phyloP scores from a whole-genome alignment of 2,888 invertebrate genomes.

The Atrina japonica region DNA sequence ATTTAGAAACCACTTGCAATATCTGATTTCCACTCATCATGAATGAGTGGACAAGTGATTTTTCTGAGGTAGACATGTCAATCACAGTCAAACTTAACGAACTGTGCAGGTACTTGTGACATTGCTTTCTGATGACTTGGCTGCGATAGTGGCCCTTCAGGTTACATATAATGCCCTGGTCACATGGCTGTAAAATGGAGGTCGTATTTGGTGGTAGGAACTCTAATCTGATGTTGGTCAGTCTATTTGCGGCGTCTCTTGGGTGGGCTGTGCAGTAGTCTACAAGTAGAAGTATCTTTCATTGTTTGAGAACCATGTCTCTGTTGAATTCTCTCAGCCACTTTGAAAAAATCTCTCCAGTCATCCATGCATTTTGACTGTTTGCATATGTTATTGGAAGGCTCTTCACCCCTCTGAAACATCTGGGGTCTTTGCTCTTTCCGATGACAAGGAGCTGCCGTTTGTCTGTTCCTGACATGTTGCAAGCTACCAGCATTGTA shows the following conservation, averaged over 20 bases:
- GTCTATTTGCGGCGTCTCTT: neutral
- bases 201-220: constrained; percentile 39
- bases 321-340: constrained; percentile 33
- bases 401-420: constrained; percentile 37
- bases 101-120: too few relatives aligned
- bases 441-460: constrained; percentile 39
- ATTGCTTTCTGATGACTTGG: constrained; percentile 27
- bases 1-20: too few relatives aligned
- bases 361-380: constrained; percentile 43
- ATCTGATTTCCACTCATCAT: too few relatives aligned
- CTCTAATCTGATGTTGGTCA: constrained; percentile 16
- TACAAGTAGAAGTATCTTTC: constrained; percentile 34
- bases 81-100: too few relatives aligned
- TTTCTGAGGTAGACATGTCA: too few relatives aligned
- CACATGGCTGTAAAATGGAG: constrained; percentile 41
- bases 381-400: constrained; percentile 36
- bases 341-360: constrained; percentile 24
- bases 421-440: constrained; percentile 37
- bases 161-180: constrained; percentile 43
- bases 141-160: constrained; percentile 30
- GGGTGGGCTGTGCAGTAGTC: constrained; percentile 45
- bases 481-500: constrained; percentile 35
- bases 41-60: too few relatives aligned
- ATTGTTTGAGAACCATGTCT: constrained; percentile 26
- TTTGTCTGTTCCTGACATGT: constrained; percentile 45